These are phyloP conservation scores for Serranochromis macrocephalus DNA, from an alignment of 2,113 vertebrate genomes.

Conservation along the genomic window DNA sequence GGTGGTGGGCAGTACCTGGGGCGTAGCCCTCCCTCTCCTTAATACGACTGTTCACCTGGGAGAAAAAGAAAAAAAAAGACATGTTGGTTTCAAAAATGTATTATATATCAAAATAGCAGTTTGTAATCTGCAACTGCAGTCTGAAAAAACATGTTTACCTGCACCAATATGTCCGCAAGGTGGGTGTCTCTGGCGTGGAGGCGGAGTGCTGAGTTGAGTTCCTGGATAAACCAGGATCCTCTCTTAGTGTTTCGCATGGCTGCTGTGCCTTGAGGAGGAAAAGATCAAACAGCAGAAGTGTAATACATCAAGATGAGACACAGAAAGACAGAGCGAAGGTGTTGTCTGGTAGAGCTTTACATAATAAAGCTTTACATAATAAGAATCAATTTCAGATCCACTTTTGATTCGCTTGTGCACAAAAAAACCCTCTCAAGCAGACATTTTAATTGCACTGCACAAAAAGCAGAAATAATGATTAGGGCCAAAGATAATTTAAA, in stretches of 20 bases:
- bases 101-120: background rate
- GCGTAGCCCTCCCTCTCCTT: conserved; percentile 91
- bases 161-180: conserved; percentile 91
- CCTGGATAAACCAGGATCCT: conserved; percentile 95
- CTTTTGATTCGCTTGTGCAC: background rate
- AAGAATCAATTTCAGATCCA: background rate
- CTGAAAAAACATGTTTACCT: conserved; percentile 68
- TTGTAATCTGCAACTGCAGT: background rate
- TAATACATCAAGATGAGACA: background rate
- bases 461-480: background rate
- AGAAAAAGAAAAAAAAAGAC: background rate
- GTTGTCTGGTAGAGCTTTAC: background rate
- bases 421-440: background rate
- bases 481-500: background rate
- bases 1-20: conserved; percentile 89
- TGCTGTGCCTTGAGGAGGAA: conserved; percentile 76
- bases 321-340: background rate
- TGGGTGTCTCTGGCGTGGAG: conserved; percentile 82
- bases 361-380: background rate
- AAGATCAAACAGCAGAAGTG: background rate
- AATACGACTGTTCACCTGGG: conserved; percentile 86
- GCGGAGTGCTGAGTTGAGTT: conserved; percentile 80
- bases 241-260: conserved; percentile 95
- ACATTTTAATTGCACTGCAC: background rate
- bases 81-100: background rate